Evolutionary conservation across 2,113 vertebrate species (phyloP).

Genomic region (Brachyhypopomus occidentalis): DNA sequence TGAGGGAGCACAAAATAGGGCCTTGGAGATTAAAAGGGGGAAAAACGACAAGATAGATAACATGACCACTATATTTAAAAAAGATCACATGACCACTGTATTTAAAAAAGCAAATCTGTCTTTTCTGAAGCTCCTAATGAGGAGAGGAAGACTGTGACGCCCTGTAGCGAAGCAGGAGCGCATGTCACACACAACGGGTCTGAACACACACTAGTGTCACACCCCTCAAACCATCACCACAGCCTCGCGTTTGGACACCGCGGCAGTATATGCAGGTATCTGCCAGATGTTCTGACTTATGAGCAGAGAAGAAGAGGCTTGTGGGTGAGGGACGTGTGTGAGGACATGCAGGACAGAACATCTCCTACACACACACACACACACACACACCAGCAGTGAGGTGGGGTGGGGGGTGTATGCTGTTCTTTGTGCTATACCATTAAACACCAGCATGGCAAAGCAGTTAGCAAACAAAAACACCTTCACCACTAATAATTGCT

Average conservation of each 20-base stretch:
- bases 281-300: neutral
- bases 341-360: neutral
- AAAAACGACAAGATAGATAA: slow-evolving; percentile 33
- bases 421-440: neutral
- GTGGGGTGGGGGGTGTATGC: neutral
- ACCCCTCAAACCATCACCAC: slow-evolving; percentile 1
- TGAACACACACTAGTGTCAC: too few relatives aligned
- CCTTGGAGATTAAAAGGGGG: slow-evolving; percentile 40
- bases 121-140: slow-evolving; percentile 40
- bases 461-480: neutral
- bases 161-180: slow-evolving; percentile 27
- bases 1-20: slow-evolving; percentile 41
- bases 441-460: neutral
- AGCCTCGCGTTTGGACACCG: neutral
- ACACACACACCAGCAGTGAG: neutral
- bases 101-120: neutral
- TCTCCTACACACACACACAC: neutral
- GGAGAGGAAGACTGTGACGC: slow-evolving; percentile 28
- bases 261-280: neutral
- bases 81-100: too few relatives aligned
- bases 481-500: neutral
- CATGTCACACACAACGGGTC: slow-evolving; percentile 20
- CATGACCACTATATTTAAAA: slow-evolving; percentile 39
- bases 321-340: neutral
- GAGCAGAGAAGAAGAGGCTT: neutral